Conservation (phyloP, 2,888 invertebrate genomes). For the Dioctria rufipes region DNA sequence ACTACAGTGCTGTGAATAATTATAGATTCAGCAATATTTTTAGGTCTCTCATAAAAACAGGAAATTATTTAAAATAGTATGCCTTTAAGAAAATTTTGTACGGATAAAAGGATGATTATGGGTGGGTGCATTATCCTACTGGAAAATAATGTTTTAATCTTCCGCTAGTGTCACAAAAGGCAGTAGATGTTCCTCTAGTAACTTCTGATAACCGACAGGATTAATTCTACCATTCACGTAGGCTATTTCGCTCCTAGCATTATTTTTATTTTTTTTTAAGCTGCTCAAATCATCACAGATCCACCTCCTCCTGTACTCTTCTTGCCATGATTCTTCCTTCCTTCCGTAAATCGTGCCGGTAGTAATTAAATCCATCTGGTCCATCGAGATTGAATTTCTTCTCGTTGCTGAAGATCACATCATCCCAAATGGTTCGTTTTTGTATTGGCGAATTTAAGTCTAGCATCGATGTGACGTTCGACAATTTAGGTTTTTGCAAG, state of each 20-base stretch:
- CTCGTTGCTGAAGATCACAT: conserved; percentile 46
- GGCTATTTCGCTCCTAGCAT: conserved; percentile 22
- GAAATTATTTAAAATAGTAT: no score
- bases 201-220: background rate
- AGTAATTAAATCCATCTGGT: conserved; percentile 53
- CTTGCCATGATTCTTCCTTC: conserved; percentile 42
- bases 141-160: conserved; percentile 22
- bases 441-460: conserved; percentile 36
- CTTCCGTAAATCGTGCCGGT: conserved; percentile 56
- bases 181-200: conserved; percentile 3
- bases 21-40: no score
- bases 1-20: background rate
- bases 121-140: conserved; percentile 16
- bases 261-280: no score
- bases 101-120: background rate
- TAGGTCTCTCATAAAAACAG: no score
- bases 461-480: conserved; percentile 1
- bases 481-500: conserved; percentile 31
- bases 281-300: background rate
- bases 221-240: conserved; percentile 38
- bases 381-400: conserved; percentile 56
- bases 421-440: conserved; percentile 10
- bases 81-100: no score
- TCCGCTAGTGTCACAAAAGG: background rate
- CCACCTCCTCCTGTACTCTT: conserved; percentile 39